A percentile compares a stretch with the other conserved stretches of the same genome.
Conservation (phyloP, 2,113 vertebrate species). For the Phaethon lepturus region DNA sequence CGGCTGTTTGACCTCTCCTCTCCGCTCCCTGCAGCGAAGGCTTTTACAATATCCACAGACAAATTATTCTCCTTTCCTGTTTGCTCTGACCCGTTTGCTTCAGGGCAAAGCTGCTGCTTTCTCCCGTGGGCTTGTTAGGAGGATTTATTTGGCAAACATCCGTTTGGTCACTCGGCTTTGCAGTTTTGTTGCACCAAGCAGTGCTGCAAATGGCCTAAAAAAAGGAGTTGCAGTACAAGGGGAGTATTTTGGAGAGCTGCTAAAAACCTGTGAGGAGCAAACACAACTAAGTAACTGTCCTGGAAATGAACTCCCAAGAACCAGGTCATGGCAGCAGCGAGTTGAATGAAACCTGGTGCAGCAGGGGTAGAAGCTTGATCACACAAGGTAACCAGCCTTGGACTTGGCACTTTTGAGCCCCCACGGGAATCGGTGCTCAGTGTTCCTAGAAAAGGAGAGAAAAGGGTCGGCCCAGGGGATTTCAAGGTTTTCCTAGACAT, state of each 20-base stretch:
- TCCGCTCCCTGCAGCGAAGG: background rate
- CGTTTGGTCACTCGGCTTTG: background rate
- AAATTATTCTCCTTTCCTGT: background rate
- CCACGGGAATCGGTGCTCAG: fast-evolving
- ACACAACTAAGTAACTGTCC: background rate
- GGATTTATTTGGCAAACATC: background rate
- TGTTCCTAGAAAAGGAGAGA: background rate
- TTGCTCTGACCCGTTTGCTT: background rate
- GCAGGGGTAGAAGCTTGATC: background rate
- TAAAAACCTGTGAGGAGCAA: background rate
- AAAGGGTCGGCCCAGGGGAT: background rate
- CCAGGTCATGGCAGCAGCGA: background rate
- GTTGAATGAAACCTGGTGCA: background rate
- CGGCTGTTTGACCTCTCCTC: background rate
- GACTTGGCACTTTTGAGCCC: background rate
- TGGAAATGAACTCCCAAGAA: background rate
- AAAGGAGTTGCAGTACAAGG: background rate
- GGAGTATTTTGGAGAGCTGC: background rate
- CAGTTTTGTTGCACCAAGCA: background rate
- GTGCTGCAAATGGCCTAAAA: background rate
- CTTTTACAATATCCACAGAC: background rate
- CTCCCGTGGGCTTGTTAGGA: background rate
- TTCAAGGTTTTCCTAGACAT: background rate
- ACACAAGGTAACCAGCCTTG: background rate
- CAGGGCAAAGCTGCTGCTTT: background rate